Base-by-base conservation (phyloP, 1,140 invertebrate genomes). In the Nebria ingens region DNA sequence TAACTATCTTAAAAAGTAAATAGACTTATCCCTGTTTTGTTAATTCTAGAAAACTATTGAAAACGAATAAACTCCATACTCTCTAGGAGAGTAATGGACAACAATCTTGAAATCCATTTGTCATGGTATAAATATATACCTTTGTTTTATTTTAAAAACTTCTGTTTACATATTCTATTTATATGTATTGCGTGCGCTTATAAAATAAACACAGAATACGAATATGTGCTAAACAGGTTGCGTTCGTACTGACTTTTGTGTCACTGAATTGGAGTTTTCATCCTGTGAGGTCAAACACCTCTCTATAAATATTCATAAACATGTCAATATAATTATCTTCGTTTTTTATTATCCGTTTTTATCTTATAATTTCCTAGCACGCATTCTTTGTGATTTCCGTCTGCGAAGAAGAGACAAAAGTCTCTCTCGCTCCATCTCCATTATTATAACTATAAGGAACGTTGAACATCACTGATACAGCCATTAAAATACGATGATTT, bases 291-390 rank as follows among this genome's bases (percentile, higher is more conserved):
- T 45, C 40, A 45, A 45, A 45, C 6, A 45, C 40, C 40, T 45
- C 40, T 11, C 40, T 45, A 45, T 45, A 45, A 45, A 45, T 45
- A 45, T 45, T 45, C 40, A 45, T 45, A 45, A 45, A 45, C 40
- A 45, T 45, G 40, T 45, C 40, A 45, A 45, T 45, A 45, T 45
- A 45, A 45, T 45, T 45, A 45, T 45, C 40, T 45, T 45, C 15
- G 40, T 45, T 45, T 45, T 45, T 45, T 45, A 45, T 45, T 45
- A 45, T 45, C 40, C 40, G 40, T 45, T 45, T 45, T 45, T 45
- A 45, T 45, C 40, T 45, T 3, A 17, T 17, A 45, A 45, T 45
- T 45, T 45, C 40, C 40, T 45, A 45, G 40, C 40, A 45, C 40
- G 40, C 40, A 45, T 45, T 45, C 40, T 45, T 45, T 17, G 40